Percentiles rank a stretch among this genome's conserved stretches.
phyloP scores from a whole-genome alignment of 2,797 vertebrate species.

The Apogon talboti region DNA sequence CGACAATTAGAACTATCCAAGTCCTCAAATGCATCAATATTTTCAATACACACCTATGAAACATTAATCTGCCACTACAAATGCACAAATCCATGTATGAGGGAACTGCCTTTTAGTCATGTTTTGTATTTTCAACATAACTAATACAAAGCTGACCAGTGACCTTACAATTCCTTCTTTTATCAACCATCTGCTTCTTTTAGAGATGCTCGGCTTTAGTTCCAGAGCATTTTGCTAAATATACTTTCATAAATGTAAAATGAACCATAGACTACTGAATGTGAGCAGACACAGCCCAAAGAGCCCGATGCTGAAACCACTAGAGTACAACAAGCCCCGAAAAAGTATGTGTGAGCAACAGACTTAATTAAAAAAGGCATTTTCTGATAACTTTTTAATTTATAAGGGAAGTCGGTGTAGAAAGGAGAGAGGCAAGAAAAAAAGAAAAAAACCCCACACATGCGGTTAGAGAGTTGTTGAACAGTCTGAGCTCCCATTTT shows the following conservation, averaged over 20 bases:
- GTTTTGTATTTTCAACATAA: too few relatives aligned
- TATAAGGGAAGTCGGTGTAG: constrained; percentile 23
- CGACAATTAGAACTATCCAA: too few relatives aligned
- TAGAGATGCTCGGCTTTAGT: too few relatives aligned
- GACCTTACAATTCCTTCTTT: too few relatives aligned
- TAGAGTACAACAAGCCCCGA: background rate
- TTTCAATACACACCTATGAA: too few relatives aligned
- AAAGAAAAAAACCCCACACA: constrained; percentile 17
- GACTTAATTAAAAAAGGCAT: constrained; percentile 64
- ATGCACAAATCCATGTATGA: too few relatives aligned
- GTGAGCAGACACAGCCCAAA: constrained; percentile 10
- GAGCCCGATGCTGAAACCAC: constrained; percentile 10
- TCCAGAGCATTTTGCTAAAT: constrained; percentile 1
- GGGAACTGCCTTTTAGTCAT: too few relatives aligned
- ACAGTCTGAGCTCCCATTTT: constrained; percentile 12
- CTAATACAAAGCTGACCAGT: too few relatives aligned
- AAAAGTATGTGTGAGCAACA: constrained; percentile 10
- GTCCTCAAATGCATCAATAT: too few relatives aligned
- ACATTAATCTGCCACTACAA: too few relatives aligned
- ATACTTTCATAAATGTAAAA: background rate
- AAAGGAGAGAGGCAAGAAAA: constrained; percentile 15
- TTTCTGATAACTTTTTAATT: constrained; percentile 64
- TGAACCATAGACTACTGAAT: constrained; percentile 10
- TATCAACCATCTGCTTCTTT: too few relatives aligned
- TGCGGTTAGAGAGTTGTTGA: constrained; percentile 15